Conservation (phyloP, 2,888 invertebrate species). For the Dynastes grantii region DNA sequence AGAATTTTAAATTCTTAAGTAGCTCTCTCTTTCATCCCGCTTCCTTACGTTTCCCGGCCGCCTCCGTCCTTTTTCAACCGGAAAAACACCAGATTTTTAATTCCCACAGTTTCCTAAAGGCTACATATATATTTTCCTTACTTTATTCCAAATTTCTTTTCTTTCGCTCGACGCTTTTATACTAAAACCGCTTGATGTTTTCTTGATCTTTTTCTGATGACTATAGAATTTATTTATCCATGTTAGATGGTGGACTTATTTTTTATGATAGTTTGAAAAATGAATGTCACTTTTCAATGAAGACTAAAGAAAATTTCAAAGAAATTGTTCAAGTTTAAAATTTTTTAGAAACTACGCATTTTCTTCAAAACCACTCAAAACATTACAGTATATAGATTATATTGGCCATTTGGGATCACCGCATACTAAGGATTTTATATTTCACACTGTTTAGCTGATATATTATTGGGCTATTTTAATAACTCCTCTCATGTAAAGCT, state of each 20-base stretch:
- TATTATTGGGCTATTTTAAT: no score
- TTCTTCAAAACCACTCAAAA: no score
- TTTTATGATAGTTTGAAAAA: neutral
- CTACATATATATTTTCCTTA: slow-evolving; percentile 70
- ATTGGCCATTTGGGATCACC: no score
- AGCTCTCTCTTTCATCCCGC: slow-evolving; percentile 58
- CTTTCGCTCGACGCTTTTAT: slow-evolving; percentile 27
- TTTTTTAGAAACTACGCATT: no score
- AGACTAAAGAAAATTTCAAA: no score
- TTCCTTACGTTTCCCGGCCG: slow-evolving; percentile 55
- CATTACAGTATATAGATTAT: no score
- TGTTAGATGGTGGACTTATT: neutral
- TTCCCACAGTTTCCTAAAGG: slow-evolving; percentile 70
- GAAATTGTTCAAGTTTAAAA: no score
- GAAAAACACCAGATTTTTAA: slow-evolving; percentile 72
- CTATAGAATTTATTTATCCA: neutral
- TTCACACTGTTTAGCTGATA: no score
- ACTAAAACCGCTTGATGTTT: slow-evolving; percentile 25
- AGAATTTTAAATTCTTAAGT: slow-evolving; percentile 72
- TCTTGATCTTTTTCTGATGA: neutral
- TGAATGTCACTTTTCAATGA: no score
- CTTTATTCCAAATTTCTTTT: slow-evolving; percentile 62
- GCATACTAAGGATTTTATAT: no score
- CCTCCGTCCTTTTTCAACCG: slow-evolving; percentile 60
- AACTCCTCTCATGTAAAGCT: no score